Conservation (phyloP, 1,140 invertebrate species). For the Heliothis subflexa region DNA sequence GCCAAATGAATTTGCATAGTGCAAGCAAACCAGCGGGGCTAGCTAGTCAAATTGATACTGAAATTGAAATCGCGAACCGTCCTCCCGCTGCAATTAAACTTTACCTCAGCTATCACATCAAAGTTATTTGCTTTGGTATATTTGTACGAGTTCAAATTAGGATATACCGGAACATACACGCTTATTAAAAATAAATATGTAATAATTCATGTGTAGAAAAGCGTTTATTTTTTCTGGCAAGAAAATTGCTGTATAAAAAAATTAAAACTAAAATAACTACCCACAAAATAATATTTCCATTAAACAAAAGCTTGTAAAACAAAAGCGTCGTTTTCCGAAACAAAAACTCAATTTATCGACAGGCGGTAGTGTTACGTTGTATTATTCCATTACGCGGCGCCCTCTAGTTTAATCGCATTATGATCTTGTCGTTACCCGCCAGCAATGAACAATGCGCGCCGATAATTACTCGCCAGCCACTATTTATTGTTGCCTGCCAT, state of each 20-base stretch:
- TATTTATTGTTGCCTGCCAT: conserved; percentile 53
- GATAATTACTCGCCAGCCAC: conserved; percentile 62
- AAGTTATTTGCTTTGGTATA: conserved; percentile 44
- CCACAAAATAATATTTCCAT: neutral
- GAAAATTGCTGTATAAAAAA: too few relatives aligned
- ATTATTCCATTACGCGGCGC: conserved; percentile 51
- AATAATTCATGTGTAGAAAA: too few relatives aligned
- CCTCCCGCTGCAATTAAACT: conserved; percentile 52
- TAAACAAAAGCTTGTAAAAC: neutral
- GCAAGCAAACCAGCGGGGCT: conserved; percentile 12
- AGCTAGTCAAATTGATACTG: conserved; percentile 50
- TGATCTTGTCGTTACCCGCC: conserved; percentile 63
- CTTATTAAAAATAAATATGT: too few relatives aligned
- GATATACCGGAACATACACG: neutral
- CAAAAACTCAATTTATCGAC: conserved; percentile 34
- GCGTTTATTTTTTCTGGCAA: too few relatives aligned
- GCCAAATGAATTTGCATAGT: neutral
- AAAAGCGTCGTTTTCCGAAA: neutral
- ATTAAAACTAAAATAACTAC: neutral
- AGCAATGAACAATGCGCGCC: conserved; percentile 57
- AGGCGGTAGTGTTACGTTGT: conserved; percentile 26
- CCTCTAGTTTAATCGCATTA: conserved; percentile 60
- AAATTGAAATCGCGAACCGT: conserved; percentile 50
- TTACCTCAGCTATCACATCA: conserved; percentile 49
- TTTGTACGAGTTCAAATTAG: conserved; percentile 32